Evolutionary conservation across 2,888 invertebrate genomes (phyloP).

Genomic region (Tinea pellionella): DNA sequence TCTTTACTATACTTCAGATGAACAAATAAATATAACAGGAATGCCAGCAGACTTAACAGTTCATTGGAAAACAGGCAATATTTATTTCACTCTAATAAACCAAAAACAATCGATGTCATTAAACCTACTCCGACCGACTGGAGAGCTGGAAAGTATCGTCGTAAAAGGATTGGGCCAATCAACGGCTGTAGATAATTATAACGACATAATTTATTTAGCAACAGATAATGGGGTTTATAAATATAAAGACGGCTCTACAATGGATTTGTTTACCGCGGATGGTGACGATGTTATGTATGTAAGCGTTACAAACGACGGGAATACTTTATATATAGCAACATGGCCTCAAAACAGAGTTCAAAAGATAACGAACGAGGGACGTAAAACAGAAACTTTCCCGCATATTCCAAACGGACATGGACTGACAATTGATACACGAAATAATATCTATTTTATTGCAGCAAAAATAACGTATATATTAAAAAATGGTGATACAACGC

Average conservation of each 20-base stretch:
- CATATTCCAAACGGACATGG: slow-evolving; percentile 56
- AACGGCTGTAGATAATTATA: slow-evolving; percentile 55
- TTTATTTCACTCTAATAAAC: slow-evolving; percentile 51
- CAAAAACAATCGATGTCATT: slow-evolving; percentile 56
- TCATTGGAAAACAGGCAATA: slow-evolving; percentile 50
- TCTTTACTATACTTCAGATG: slow-evolving; percentile 37
- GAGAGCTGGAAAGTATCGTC: slow-evolving; percentile 43
- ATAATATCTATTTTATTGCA: slow-evolving; percentile 54
- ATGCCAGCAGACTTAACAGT: slow-evolving; percentile 55
- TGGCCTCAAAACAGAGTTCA: slow-evolving; percentile 59
- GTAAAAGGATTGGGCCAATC: slow-evolving; percentile 54
- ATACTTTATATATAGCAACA: slow-evolving; percentile 48
- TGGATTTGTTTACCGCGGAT: slow-evolving; percentile 39
- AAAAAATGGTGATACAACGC: slow-evolving; percentile 34
- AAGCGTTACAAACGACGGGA: slow-evolving; percentile 37
- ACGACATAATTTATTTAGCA: slow-evolving; percentile 53
- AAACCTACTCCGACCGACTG: slow-evolving; percentile 35
- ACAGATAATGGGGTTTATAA: slow-evolving; percentile 61
- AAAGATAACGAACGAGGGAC: slow-evolving; percentile 44
- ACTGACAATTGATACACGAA: slow-evolving; percentile 44
- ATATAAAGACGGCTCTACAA: slow-evolving; percentile 42
- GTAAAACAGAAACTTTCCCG: slow-evolving; percentile 29
- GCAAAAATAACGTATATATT: slow-evolving; percentile 50
- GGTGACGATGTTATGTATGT: slow-evolving; percentile 10
- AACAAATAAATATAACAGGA: slow-evolving; percentile 35